Percentiles rank a stretch among this genome's conserved stretches.
Evolutionary conservation across 1,140 invertebrate species (phyloP).

Genomic region (Cydia splendana): DNA sequence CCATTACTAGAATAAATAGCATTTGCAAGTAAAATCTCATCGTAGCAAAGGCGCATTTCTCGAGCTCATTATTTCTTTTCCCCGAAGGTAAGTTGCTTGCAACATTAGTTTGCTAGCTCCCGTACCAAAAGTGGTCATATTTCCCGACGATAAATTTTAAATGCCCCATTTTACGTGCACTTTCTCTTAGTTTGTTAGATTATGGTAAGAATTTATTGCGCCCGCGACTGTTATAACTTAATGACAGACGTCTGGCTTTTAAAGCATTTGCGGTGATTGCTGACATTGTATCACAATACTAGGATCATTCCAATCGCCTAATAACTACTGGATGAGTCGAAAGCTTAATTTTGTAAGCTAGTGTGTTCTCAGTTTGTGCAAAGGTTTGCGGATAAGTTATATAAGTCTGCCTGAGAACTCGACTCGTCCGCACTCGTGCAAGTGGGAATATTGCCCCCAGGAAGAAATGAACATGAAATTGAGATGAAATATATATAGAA

Average conservation of each 20-base stretch:
- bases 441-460: too few relatives aligned
- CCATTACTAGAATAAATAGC: slow-evolving; percentile 3
- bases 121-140: slow-evolving; percentile 58
- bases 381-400: too few relatives aligned
- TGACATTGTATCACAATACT: slow-evolving; percentile 18
- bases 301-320: background rate
- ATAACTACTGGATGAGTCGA: background rate
- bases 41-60: slow-evolving; percentile 43
- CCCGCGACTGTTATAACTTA: slow-evolving; percentile 46
- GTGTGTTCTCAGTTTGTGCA: too few relatives aligned
- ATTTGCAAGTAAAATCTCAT: slow-evolving; percentile 42
- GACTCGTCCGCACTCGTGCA: too few relatives aligned
- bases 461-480: too few relatives aligned
- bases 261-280: background rate
- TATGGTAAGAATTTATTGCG: slow-evolving; percentile 53
- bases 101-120: slow-evolving; percentile 57
- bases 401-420: too few relatives aligned
- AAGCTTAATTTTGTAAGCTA: too few relatives aligned
- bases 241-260: slow-evolving; percentile 37
- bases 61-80: slow-evolving; percentile 49
- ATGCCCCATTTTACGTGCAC: slow-evolving; percentile 57
- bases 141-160: slow-evolving; percentile 65
- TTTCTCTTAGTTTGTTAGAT: slow-evolving; percentile 60
- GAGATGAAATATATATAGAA: too few relatives aligned
- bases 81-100: slow-evolving; percentile 46